Base-by-base conservation (phyloP, 2,113 vertebrate genomes). In the Vimba vimba region DNA sequence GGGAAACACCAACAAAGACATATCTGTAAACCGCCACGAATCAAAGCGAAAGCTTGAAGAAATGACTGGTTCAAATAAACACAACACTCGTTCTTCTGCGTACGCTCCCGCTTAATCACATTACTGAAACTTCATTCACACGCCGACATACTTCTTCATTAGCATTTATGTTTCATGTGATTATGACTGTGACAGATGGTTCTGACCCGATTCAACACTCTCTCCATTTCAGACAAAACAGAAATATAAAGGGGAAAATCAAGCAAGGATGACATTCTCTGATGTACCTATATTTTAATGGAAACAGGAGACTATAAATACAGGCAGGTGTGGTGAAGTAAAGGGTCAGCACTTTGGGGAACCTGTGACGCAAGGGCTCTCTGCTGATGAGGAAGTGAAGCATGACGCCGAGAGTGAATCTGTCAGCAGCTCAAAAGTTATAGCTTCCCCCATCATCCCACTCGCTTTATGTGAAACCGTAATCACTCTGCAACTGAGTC, bases 321-420 rank as follows among this genome's bases (percentile, higher is more conserved):
- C 79, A 83, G 64, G 79, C 88, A 91, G 87, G 90, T 88, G 88
- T 68, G 87, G 45, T 50, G 60, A 83, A 86, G 80, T 66, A 73
- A 88, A 62, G 19, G 87, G 90, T 88, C 87, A 87, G 88, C 69
- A 60, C 81, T 59, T 73, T 57, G 45, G 84, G 71, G 84, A 82
- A 75, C 43, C 45, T 45, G 74, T 86, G 86, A 89, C 79, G 75
- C 86, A 84, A 66, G 45, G 60, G 75, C 27, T 60, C 79, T 55
- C 84, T 43, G 15, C 45, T 84, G 66, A 86, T 50, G 47, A 82
- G 78, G 73, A 87, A 85, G 27, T 76, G 81, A 66, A 83, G 75
- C 74, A 43, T 75, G 83, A 47, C 64, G 81, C 45, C 13, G 33
- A 47, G 75, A 27, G 64, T 78, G 82, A 84, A 76, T 82, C 86